A percentile compares a stretch with the other conserved stretches of the same genome.
Conservation (phyloP, 2,888 invertebrate species). For the Eristalis tenax region DNA sequence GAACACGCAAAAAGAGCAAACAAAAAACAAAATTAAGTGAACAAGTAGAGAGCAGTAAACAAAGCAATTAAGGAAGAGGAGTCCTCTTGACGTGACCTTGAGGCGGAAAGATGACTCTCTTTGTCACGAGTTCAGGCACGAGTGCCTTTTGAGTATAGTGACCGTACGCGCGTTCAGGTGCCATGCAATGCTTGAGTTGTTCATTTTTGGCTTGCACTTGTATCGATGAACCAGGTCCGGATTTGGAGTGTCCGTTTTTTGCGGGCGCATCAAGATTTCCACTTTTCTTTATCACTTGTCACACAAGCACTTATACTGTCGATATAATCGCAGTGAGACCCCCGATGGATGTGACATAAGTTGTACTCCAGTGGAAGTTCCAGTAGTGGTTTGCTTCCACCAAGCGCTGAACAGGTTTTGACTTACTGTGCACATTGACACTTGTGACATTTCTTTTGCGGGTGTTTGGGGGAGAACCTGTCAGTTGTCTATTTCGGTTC, state of each 20-base stretch:
- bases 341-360: background rate
- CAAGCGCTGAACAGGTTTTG: background rate
- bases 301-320: background rate
- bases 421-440: background rate
- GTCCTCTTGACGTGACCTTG: background rate
- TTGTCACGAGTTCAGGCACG: background rate
- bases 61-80: background rate
- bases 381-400: background rate
- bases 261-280: background rate
- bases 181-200: background rate
- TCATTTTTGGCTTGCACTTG: background rate
- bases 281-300: too few relatives aligned
- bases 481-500: background rate
- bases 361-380: background rate
- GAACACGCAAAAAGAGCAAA: background rate
- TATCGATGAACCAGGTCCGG: background rate
- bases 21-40: background rate
- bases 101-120: background rate
- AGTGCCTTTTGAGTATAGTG: background rate
- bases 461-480: background rate
- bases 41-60: background rate
- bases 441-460: background rate
- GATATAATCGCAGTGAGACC: background rate
- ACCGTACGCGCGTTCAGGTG: background rate
- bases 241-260: too few relatives aligned